Base-by-base conservation (phyloP, 35 echinoderm and acorn worm genomes). In the Acanthaster planci region DNA sequence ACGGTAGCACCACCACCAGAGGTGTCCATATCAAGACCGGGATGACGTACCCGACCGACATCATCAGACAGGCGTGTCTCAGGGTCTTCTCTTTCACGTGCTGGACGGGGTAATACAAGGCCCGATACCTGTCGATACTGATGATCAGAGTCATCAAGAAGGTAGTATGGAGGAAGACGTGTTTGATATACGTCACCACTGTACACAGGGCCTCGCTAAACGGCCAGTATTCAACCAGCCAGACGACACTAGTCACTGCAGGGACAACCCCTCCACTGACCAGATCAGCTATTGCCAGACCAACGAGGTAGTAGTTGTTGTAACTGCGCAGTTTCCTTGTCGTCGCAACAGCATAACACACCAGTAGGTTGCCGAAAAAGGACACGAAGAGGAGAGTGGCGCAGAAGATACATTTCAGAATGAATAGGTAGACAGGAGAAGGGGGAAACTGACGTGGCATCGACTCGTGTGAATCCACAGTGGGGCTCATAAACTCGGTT, bases 211-310 rank as follows among this genome's bases (percentile, higher is more conserved):
- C 47, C 7, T 76, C 80, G 5, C 58, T 40, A 17, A 83, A 89
- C 16, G 87, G 87, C 87, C 87, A 89, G 60, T 42, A 81, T 18
- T 80, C 87, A 5, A 67, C 54, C 10, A 84, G 76, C 58, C 64
- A 77, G 5, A 77, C 51, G 44, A 84, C 17, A 21, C 44, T 67
- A 47, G 83, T 55, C 3, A 77, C 16, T 0, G 60, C 55, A 51
- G 82, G 67, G 15, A 72, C 64, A 36, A 84, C 37, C 14, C 79
- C 80, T 0, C 80, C 87, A 47, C 72, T 80, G 3, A 89, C 29
- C 1, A 89, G 80, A 79, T 89, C 87, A 1, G 87, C 58, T 16
- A 89, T 32, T 10, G 87, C 87, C 23, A 89, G 67, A 0, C 87
- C 80, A 26, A 82, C 18, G 14, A 89, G 52, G 40, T 64, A 83